Base-by-base conservation (phyloP, 2,113 vertebrate genomes). In the Chaetorhynchus papuensis region DNA sequence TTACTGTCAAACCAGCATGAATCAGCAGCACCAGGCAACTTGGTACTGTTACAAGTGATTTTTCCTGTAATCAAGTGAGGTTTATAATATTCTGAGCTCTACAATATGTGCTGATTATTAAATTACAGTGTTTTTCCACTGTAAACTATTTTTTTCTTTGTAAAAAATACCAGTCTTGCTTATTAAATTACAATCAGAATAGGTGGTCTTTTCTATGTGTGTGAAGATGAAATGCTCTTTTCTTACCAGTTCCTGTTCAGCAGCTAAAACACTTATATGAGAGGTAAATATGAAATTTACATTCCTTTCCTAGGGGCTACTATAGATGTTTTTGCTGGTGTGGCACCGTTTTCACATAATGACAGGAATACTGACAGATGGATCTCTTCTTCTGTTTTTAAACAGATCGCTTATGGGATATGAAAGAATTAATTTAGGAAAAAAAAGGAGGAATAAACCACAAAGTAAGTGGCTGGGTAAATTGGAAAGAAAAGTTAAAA, bases 161-260 rank as follows among this genome's bases (percentile, higher is more conserved):
- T 9, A 61, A 57, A 69, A 57, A 84, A 20, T 2, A 42, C 41
- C 35, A 66, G 9, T 66, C 11, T 91, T 93, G 33, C 50, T 75
- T 94, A 65, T 72, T 72, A 94, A 81, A 27, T 78, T 92, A 83
- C 81, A 93, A 42, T 90, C 60, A 93, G 78, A 92, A 76, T 68
- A 93, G 44, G 20, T 23, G 83, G 57, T 92, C 41, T 91, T 96
- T 87, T 63, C 78, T 74, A 37, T 31, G 9, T 79, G 47, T 72
- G 18, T 83, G 77, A 80, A 82, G 2, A 24, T 65, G 31, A 83
- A 94, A 91, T 53, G 10, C 5, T 49, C 44, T 89, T 70, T 60
- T 66, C 81, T 76, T 60, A 52, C n/a, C 2, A 87, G 11, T 41
- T 76, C 12, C 66, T 93, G 76, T 74, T 64, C 82, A 86, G n/a